These are phyloP conservation scores for Heliopora coerulea DNA, from an alignment of 92 coral and sea anemone genomes.

Conservation along the genomic window DNA sequence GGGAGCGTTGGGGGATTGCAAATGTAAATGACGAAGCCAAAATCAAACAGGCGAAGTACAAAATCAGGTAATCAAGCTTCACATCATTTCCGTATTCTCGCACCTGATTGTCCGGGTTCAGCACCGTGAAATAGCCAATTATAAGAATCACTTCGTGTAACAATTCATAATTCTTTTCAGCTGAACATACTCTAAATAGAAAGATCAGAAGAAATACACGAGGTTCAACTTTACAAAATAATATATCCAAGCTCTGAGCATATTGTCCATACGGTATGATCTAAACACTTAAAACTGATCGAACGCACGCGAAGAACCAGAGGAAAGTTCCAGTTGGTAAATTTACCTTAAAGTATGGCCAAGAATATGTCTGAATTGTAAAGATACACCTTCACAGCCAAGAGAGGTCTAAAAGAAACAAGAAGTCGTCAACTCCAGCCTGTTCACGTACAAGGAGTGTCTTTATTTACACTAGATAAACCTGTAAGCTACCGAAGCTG, in stretches of 20 bases:
- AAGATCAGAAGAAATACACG: constrained; percentile 5
- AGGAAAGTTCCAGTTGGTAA: too few relatives aligned
- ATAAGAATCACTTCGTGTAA: constrained; percentile 93
- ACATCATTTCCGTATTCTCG: neutral
- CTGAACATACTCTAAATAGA: constrained; percentile 75
- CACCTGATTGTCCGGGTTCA: constrained; percentile 94
- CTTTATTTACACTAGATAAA: too few relatives aligned
- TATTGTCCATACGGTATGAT: too few relatives aligned
- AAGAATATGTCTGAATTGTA: constrained; percentile 93
- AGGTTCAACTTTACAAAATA: too few relatives aligned
- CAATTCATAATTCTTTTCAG: constrained; percentile 81
- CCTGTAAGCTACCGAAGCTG: too few relatives aligned
- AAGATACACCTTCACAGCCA: constrained; percentile 90
- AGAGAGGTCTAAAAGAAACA: constrained; percentile 54
- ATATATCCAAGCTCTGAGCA: too few relatives aligned
- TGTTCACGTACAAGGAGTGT: too few relatives aligned
- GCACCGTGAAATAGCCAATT: constrained; percentile 89
- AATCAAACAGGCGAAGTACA: too few relatives aligned
- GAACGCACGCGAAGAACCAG: too few relatives aligned
- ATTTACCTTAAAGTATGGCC: constrained; percentile 81
- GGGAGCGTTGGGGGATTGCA: too few relatives aligned
- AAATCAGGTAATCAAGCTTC: neutral
- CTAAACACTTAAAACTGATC: too few relatives aligned
- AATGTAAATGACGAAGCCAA: too few relatives aligned
- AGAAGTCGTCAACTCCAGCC: neutral